Evolutionary conservation across 2,888 invertebrate genomes (phyloP).

Genomic region (Leistus spinibarbis): DNA sequence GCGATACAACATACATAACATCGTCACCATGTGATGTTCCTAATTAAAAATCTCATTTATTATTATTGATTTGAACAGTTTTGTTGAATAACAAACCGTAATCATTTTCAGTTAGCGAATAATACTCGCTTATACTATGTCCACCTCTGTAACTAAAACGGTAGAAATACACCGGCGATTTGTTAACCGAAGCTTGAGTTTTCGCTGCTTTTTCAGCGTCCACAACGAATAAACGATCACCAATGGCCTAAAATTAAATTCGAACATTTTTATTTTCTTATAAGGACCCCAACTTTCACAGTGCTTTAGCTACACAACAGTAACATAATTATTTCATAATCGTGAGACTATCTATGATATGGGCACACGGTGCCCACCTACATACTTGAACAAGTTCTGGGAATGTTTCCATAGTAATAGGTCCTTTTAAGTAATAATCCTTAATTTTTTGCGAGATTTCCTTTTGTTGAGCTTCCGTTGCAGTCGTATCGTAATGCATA

Average conservation of each 20-base stretch:
- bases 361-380: too few species aligned
- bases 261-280: slow-evolving; percentile 2
- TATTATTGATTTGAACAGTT: too few species aligned
- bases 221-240: slow-evolving; percentile 68
- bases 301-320: too few species aligned
- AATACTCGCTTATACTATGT: slow-evolving; percentile 62
- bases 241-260: slow-evolving; percentile 59
- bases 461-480: slow-evolving; percentile 44
- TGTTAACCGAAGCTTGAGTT: slow-evolving; percentile 62
- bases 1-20: slow-evolving; percentile 57
- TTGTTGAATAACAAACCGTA: slow-evolving; percentile 59
- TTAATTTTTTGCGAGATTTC: slow-evolving; percentile 50
- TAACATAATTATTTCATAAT: not conserved
- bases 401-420: slow-evolving; percentile 48
- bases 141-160: slow-evolving; percentile 66
- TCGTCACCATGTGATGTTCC: slow-evolving; percentile 67
- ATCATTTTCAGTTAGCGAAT: slow-evolving; percentile 61
- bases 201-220: slow-evolving; percentile 66
- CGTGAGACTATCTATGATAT: too few species aligned
- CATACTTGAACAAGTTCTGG: slow-evolving; percentile 47
- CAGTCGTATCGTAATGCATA: slow-evolving; percentile 54
- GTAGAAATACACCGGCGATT: slow-evolving; percentile 70
- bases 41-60: slow-evolving; percentile 43
- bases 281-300: too few species aligned
- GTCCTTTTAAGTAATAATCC: slow-evolving; percentile 50